phyloP scores from a whole-genome alignment of 53 echinoderm and acorn worm genomes.

The Glandiceps talaboti region DNA sequence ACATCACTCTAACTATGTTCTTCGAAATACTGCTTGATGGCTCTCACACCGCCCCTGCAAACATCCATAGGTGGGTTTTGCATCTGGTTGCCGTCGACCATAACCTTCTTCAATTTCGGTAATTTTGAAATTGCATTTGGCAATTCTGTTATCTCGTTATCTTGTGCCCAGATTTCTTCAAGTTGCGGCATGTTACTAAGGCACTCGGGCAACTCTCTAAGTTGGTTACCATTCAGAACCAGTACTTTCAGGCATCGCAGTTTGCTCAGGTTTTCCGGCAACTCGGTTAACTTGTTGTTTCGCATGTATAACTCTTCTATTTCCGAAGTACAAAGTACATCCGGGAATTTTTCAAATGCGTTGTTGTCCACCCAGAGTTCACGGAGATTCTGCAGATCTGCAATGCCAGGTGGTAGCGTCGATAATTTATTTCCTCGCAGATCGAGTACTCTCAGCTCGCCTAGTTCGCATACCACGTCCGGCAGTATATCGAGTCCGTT shows the following conservation, averaged over 20 bases:
- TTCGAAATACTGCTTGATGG: background rate
- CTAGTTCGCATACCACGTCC: conserved; percentile 46
- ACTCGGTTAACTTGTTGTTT: background rate
- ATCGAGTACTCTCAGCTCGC: conserved; percentile 39
- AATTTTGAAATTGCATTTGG: conserved; percentile 51
- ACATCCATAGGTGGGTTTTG: conserved; percentile 50
- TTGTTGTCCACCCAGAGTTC: background rate
- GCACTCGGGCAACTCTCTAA: conserved; percentile 73
- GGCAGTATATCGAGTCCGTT: conserved; percentile 75
- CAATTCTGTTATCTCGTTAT: conserved; percentile 47
- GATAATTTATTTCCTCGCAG: background rate
- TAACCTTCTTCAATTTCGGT: conserved; percentile 41
- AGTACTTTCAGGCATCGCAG: conserved; percentile 52
- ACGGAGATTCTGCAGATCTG: background rate
- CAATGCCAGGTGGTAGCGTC: background rate
- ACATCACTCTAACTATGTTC: too few relatives aligned
- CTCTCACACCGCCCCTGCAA: background rate
- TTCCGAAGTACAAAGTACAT: background rate
- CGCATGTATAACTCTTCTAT: background rate
- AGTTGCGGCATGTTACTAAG: conserved; percentile 40
- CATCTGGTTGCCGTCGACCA: conserved; percentile 51
- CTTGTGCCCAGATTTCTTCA: conserved; percentile 48
- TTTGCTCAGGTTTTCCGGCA: background rate
- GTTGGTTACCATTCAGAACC: conserved; percentile 47
- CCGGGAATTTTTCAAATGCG: background rate